phyloP scores from a whole-genome alignment of 2,888 invertebrate species.

The Branchipolynoe longqiensis region DNA sequence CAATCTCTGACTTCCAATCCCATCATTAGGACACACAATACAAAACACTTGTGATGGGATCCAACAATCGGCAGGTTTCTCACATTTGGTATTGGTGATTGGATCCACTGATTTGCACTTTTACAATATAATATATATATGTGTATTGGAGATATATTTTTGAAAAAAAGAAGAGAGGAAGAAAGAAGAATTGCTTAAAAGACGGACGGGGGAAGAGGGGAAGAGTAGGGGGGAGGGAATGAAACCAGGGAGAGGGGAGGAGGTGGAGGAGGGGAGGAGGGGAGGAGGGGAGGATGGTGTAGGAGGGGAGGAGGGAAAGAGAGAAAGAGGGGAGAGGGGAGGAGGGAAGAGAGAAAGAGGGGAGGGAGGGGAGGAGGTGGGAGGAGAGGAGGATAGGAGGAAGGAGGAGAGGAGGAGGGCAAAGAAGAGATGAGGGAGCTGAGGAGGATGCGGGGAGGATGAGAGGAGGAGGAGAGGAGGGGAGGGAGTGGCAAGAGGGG shows the following conservation, averaged over 20 bases:
- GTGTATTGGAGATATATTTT: too few species aligned
- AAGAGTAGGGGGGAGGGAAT: not conserved
- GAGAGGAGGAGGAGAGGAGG: not conserved
- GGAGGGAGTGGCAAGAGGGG: not conserved
- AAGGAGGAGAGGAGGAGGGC: not conserved
- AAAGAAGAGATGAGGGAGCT: not conserved
- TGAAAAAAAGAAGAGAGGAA: too few species aligned
- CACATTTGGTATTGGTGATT: too few species aligned
- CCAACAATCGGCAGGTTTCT: too few species aligned
- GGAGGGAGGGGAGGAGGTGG: not conserved
- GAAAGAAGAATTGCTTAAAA: too few species aligned
- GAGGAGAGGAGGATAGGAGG: not conserved
- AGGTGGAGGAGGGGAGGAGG: not conserved
- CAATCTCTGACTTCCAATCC: too few species aligned
- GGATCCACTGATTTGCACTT: too few species aligned
- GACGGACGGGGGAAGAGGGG: too few species aligned
- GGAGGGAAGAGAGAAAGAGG: not conserved
- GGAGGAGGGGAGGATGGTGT: not conserved
- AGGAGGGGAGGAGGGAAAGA: not conserved
- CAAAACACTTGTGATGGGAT: too few species aligned
- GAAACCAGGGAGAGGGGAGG: not conserved
- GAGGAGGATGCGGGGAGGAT: not conserved
- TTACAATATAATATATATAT: too few species aligned
- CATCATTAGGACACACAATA: too few species aligned
- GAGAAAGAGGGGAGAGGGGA: not conserved